These are phyloP conservation scores for Epistrophe grossulariae DNA, from an alignment of 2,888 invertebrate genomes.

Conservation along the genomic window DNA sequence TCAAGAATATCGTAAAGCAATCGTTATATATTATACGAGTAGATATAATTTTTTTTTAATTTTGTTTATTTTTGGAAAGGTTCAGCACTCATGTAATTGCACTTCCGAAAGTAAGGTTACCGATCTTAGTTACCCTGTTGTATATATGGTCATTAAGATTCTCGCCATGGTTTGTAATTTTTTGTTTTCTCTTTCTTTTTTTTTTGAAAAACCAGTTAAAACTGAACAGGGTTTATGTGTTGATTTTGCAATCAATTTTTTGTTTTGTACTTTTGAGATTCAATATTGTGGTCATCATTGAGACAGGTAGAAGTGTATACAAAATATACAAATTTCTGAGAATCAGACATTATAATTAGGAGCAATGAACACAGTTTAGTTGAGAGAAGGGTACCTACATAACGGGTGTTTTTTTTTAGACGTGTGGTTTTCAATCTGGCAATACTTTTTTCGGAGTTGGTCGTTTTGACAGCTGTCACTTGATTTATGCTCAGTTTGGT, in stretches of 20 bases:
- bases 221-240: constrained; percentile 5
- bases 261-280: neutral
- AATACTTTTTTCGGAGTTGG: too few species aligned
- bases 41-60: neutral
- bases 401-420: too few species aligned
- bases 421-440: too few species aligned
- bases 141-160: constrained; percentile 46
- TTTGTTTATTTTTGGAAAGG: constrained; percentile 15
- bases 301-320: neutral
- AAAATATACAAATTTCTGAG: constrained; percentile 19
- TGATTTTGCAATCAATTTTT: constrained; percentile 37
- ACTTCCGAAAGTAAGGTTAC: constrained; percentile 53
- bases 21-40: too few species aligned
- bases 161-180: constrained; percentile 30
- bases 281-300: neutral
- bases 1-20: constrained; percentile 1
- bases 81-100: constrained; percentile 57
- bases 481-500: too few species aligned
- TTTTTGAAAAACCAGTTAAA: constrained; percentile 53
- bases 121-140: constrained; percentile 24
- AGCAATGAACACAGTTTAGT: constrained; percentile 43
- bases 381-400: constrained; percentile 36
- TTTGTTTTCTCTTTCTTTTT: neutral
- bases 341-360: constrained; percentile 33
- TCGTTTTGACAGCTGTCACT: too few species aligned